These are phyloP conservation scores for Triops longicaudatus DNA, from an alignment of 1,140 invertebrate genomes.

Conservation along the genomic window DNA sequence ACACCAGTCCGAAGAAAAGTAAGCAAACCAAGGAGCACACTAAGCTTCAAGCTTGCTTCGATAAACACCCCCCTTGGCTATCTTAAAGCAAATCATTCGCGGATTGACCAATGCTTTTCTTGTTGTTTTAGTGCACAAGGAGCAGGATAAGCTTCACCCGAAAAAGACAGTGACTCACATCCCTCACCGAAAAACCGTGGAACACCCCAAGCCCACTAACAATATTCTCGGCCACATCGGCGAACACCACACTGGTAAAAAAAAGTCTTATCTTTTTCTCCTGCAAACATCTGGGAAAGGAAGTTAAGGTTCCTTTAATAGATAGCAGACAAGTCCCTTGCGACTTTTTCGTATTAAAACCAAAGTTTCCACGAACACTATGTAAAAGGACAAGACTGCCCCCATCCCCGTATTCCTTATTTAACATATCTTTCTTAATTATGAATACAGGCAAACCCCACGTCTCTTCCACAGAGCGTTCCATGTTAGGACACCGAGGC, in stretches of 20 bases:
- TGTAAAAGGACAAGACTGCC: not conserved
- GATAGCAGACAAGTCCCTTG: not conserved
- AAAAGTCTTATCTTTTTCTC: not conserved
- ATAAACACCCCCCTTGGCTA: too few relatives aligned
- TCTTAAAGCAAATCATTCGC: too few relatives aligned
- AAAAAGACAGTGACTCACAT: slow-evolving; percentile 4
- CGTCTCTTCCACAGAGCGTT: not conserved
- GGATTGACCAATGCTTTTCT: not conserved
- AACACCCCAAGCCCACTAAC: not conserved
- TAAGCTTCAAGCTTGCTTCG: too few relatives aligned
- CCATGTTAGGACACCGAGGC: slow-evolving; percentile 1
- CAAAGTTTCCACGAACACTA: not conserved
- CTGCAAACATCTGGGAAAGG: not conserved
- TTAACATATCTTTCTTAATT: not conserved
- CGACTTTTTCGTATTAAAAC: not conserved
- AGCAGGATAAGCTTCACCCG: not conserved
- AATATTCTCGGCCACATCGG: not conserved
- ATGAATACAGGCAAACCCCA: not conserved
- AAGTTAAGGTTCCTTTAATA: not conserved
- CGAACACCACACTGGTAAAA: slow-evolving; percentile 1
- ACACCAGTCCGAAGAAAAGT: slow-evolving; percentile 4
- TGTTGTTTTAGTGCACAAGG: not conserved
- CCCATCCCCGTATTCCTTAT: not conserved
- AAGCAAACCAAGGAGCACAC: not conserved
- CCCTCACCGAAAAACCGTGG: not conserved